phyloP scores from a whole-genome alignment of 2,888 invertebrate species.

The Lasioglossum lativentre region DNA sequence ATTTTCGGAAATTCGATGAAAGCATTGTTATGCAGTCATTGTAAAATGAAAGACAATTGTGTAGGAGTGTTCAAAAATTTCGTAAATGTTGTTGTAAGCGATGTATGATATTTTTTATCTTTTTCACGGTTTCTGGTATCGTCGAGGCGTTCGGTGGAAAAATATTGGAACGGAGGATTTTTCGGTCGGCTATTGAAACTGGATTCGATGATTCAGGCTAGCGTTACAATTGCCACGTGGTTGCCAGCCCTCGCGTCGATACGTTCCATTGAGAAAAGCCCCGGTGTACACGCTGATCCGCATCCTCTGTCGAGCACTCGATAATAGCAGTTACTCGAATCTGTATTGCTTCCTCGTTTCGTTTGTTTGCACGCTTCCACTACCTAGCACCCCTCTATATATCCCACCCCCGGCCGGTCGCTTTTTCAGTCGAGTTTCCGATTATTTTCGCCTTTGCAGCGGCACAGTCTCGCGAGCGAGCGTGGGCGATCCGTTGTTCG shows the following conservation, averaged over 20 bases:
- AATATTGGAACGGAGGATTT: not conserved
- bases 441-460: conserved; percentile 14
- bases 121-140: not conserved
- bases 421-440: not conserved
- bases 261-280: conserved; percentile 5
- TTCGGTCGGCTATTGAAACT: not conserved
- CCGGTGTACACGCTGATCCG: not conserved
- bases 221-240: not conserved
- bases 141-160: not conserved
- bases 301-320: conserved; percentile 10
- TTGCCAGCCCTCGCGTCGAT: not conserved
- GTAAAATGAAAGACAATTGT: not conserved
- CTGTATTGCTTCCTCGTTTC: conserved; percentile 6
- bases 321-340: conserved; percentile 15
- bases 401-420: not conserved
- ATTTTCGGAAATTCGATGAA: not conserved
- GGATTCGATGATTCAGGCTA: not conserved
- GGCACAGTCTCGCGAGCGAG: not conserved
- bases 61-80: too few species aligned
- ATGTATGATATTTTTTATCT: not conserved
- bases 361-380: not conserved
- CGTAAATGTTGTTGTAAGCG: not conserved
- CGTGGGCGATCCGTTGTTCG: conserved; percentile 16
- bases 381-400: not conserved
- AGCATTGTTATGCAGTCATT: not conserved